A percentile compares a stretch with the other conserved stretches of the same genome.
phyloP scores from a whole-genome alignment of 1,140 invertebrate species.

The Drosophila orosa region DNA sequence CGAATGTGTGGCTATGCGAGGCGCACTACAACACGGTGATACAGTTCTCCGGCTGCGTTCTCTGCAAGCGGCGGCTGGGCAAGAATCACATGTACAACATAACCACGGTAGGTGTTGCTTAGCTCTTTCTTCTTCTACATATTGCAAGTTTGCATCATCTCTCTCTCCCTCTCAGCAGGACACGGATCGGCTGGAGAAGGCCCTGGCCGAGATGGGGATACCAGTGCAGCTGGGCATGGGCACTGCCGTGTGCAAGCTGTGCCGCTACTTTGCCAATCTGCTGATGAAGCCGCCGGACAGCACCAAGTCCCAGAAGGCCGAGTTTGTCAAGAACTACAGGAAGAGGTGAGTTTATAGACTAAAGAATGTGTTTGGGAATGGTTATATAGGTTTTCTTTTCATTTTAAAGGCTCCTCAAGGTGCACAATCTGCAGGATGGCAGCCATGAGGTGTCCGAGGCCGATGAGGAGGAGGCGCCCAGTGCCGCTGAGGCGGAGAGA shows the following conservation, averaged over 20 bases:
- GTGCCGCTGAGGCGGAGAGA: constrained; percentile 5
- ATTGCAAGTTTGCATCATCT: background rate
- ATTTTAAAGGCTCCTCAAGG: constrained; percentile 89
- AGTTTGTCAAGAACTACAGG: constrained; percentile 88
- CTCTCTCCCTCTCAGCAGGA: constrained; percentile 84
- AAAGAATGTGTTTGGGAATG: too few species aligned
- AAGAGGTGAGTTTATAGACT: constrained; percentile 88
- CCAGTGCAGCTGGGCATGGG: constrained; percentile 87
- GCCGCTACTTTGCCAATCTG: constrained; percentile 90
- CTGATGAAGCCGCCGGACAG: constrained; percentile 87
- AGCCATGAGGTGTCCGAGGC: constrained; percentile 85
- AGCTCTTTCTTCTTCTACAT: too few species aligned
- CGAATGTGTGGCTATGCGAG: constrained; percentile 86
- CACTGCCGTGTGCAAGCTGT: constrained; percentile 91
- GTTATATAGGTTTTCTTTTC: too few species aligned
- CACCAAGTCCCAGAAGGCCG: constrained; percentile 86
- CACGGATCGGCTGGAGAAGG: constrained; percentile 88
- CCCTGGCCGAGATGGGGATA: constrained; percentile 87
- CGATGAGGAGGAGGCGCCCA: constrained; percentile 63
- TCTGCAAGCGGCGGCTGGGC: constrained; percentile 90
- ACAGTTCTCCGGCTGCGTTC: constrained; percentile 89
- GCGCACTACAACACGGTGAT: constrained; percentile 88
- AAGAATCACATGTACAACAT: constrained; percentile 89
- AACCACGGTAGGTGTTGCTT: constrained; percentile 83
- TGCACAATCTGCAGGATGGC: constrained; percentile 88